Conservation (phyloP, 2,797 vertebrate genomes). For the Propithecus deckenii region DNA sequence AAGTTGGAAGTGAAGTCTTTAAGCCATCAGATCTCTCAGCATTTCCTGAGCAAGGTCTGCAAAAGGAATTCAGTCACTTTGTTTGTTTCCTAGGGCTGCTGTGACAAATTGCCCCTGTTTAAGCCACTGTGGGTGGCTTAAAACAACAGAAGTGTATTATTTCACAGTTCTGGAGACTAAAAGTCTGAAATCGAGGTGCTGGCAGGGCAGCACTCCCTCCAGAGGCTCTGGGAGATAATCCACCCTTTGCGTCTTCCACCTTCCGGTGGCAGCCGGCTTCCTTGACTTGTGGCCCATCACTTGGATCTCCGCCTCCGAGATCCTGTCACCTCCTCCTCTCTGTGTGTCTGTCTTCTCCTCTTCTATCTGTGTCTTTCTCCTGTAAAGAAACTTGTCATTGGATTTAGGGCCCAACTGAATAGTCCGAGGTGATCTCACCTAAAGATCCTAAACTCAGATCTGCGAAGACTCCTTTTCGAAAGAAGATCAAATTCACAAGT, state of each 20-base stretch:
- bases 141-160: neutral
- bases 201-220: neutral
- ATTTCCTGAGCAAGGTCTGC: neutral
- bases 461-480: neutral
- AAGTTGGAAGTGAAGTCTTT: neutral
- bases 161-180: no score
- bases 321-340: neutral
- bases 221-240: neutral
- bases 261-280: neutral
- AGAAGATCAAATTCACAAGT: neutral
- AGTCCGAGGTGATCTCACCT: neutral
- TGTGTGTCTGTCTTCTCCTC: neutral
- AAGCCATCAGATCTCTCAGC: neutral
- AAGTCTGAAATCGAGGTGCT: neutral
- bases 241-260: neutral
- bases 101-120: neutral
- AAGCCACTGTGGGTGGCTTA: neutral
- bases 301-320: neutral
- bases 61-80: neutral
- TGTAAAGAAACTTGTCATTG: neutral
- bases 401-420: neutral
- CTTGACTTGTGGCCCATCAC: no score
- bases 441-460: neutral
- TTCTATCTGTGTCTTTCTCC: neutral
- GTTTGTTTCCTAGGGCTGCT: fast-evolving